Conservation (phyloP, 2,888 invertebrate species). For the Cheilosia vernalis region DNA sequence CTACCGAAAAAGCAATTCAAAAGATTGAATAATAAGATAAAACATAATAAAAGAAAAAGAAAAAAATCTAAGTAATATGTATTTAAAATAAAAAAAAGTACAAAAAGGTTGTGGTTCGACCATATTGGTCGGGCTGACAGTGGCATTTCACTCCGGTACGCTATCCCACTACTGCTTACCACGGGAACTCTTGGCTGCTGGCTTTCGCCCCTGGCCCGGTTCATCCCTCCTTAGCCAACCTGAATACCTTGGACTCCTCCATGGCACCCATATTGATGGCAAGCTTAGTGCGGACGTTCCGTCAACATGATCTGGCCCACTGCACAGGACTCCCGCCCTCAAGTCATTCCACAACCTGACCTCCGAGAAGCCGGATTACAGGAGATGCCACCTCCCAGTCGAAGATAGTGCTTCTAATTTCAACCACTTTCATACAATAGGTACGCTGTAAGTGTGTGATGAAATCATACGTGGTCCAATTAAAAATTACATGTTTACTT, state of each 20-base stretch:
- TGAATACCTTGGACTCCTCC: conserved; percentile 93
- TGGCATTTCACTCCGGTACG: conserved; percentile 94
- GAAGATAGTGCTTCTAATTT: conserved; percentile 34
- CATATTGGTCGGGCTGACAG: conserved; percentile 67
- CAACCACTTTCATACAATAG: conserved; percentile 20
- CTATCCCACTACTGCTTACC: conserved; percentile 99
- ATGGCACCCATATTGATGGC: conserved; percentile 97
- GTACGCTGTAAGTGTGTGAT: not conserved
- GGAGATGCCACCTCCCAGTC: conserved; percentile 96
- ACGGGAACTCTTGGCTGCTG: conserved; percentile 99
- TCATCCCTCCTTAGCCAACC: conserved; percentile 98
- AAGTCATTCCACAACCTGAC: conserved; percentile 82
- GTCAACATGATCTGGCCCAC: conserved; percentile 88
- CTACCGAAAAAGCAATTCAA: no score
- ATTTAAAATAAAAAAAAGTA: conserved; percentile 23
- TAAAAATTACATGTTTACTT: not conserved
- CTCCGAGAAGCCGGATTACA: conserved; percentile 98
- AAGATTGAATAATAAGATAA: no score
- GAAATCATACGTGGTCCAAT: not conserved
- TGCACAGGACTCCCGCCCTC: conserved; percentile 85
- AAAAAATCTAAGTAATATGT: not conserved
- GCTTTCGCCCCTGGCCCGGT: conserved; percentile 99
- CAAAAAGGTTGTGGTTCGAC: conserved; percentile 63
- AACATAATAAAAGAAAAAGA: not conserved
- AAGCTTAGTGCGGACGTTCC: conserved; percentile 97